Base-by-base conservation (phyloP, 2,888 invertebrate genomes). In the Xanthorhoe designata region DNA sequence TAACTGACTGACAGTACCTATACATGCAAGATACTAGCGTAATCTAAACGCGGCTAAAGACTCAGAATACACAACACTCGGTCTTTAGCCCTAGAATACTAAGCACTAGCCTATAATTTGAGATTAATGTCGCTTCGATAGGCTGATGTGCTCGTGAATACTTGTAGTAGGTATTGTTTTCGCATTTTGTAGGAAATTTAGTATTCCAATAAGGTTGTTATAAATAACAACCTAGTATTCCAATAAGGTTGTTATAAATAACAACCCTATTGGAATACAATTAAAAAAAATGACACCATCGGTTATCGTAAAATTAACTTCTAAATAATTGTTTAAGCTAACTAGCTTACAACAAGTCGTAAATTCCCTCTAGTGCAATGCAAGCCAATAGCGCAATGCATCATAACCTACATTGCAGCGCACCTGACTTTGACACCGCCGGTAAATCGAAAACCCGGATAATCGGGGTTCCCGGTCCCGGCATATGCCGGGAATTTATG, bases 11-110 rank as follows among this genome's bases (percentile, higher is more conserved):
- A n/a, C n/a, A n/a, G n/a, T n/a, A n/a, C n/a, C n/a, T n/a, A n/a
- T n/a, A n/a, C 24, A 24, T 2, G 24, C 24, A 5, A 24, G 24
- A 3, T 24, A 24, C 24, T 24, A 3, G 24, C 24, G 24, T 24
- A 24, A 24, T 24, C 2, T 2, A 24, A 24, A 24, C 24, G 24
- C 24, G 24, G 24, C 24, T 24, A 3, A 3, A 24, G 24, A 24
- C 2, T 24, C 24, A 24, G 24, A 24, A 24, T 24, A 3, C 24
- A 24, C 24, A 24, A 24, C 24, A 24, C 24, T 24, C 57, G 53
- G 60, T 57, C 56, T 57, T 67, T 64, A 57, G 53, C 32, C 60
- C n/a, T 42, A 53, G 63, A 57, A 57, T 67, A 61, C 54, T 51
- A 18, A 49, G 42, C 29, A 62, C 50, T 59, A 2, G 24, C 51